Base-by-base conservation (phyloP, 2,113 vertebrate genomes). In the Dicrurus megarhynchus region DNA sequence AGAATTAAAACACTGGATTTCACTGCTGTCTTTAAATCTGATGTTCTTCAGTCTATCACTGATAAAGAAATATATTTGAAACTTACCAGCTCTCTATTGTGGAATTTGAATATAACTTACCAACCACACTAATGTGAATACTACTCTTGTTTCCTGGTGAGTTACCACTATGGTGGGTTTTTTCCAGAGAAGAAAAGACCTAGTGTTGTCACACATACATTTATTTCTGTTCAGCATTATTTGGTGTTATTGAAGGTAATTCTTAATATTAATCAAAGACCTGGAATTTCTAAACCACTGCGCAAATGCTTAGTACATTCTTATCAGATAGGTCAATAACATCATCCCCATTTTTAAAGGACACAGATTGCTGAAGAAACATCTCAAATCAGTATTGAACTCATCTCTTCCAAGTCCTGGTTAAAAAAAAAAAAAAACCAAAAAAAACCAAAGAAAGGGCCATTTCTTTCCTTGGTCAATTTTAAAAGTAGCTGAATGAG, bases 401-500 rank as follows among this genome's bases (percentile, higher is more conserved):
- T 73, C 3, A 47, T 30, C 1, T 61, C 22, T 76, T 69, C 39
- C 13, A 57, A 50, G 7, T 44, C 10, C 8, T 60, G 17, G 41
- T 49, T 30, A 39, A 52, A 52, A 73, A 56, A 33, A 70, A 7
- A 18, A 7, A 37, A 33, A 39, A 47, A 47, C 21, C 20, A 47
- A 47, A 47, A 42, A 42, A 46, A 20, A 10, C n/a, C 2, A 21
- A 30, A 42, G n/a, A 63, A 71, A 68, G 39, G 20, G 2, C 2
- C 1, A 11, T 37, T 6, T 70, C 61, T 73, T 32, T 0, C 2
- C 14, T 68, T 1, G 0, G 17, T 56, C 37, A 73, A 2, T 88
- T 85, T 94, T 53, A 57, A 77, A 80, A 46, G 21, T 21, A 74
- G 13, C 13, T 65, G 47, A 94, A 57, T 57, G 6, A 8, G 4